Evolutionary conservation across 35 echinoderm and acorn worm species (phyloP).

Genomic region (Amphiura filiformis): DNA sequence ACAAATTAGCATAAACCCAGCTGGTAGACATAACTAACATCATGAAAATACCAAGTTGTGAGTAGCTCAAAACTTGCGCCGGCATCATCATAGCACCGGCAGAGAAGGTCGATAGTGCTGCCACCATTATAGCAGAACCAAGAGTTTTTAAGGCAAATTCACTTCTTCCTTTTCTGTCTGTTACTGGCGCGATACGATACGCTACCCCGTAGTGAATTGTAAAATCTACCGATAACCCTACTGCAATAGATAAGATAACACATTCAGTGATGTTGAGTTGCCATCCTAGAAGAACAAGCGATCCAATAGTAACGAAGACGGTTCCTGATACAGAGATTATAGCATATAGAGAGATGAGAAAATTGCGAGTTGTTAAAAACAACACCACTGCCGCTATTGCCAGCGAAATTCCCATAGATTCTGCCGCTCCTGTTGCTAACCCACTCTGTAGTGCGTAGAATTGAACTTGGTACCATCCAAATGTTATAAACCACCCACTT

Average conservation of each 20-base stretch:
- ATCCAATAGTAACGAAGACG: constrained; percentile 66
- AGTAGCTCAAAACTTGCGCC: constrained; percentile 49
- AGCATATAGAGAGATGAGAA: constrained; percentile 53
- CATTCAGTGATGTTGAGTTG: constrained; percentile 75
- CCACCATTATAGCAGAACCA: constrained; percentile 51
- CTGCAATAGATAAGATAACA: constrained; percentile 56
- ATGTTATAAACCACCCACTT: constrained; percentile 63
- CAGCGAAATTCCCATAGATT: constrained; percentile 49
- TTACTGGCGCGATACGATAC: constrained; percentile 26
- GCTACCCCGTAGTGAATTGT: constrained; percentile 81
- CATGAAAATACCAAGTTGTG: constrained; percentile 61
- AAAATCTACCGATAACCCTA: constrained; percentile 78
- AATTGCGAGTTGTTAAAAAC: constrained; percentile 53
- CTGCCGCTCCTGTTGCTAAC: constrained; percentile 46
- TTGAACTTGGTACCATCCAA: constrained; percentile 12
- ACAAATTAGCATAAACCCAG: constrained; percentile 58
- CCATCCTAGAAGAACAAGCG: constrained; percentile 69
- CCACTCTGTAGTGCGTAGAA: constrained; percentile 69
- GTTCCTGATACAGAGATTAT: constrained; percentile 56
- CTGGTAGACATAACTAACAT: constrained; percentile 64
- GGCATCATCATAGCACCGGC: constrained; percentile 73
- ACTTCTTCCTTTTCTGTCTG: constrained; percentile 30
- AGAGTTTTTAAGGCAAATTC: constrained; percentile 37
- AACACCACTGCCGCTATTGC: constrained; percentile 53
- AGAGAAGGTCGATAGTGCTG: constrained; percentile 59